Percentiles rank a stretch among this genome's conserved stretches.
These are phyloP conservation scores for Andrena bucephala DNA, from an alignment of 2,888 invertebrate species.

Conservation along the genomic window DNA sequence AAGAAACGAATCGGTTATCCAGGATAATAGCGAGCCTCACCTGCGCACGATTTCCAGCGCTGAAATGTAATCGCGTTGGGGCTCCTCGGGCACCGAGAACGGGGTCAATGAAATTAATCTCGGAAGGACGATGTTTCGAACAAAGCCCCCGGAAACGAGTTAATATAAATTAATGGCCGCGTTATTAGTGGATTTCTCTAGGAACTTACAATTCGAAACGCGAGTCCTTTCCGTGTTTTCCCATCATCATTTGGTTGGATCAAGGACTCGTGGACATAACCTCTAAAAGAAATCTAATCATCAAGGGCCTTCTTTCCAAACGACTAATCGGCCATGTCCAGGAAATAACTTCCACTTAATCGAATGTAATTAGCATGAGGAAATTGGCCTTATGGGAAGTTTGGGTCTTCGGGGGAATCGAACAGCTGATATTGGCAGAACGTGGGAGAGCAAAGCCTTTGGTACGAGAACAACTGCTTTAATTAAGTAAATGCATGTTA, in stretches of 20 bases:
- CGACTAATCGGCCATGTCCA: too few species aligned
- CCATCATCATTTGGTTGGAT: not conserved
- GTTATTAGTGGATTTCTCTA: slow-evolving; percentile 35
- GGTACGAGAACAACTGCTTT: too few species aligned
- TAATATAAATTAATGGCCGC: slow-evolving; percentile 41
- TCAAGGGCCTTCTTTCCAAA: too few species aligned
- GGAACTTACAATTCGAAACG: slow-evolving; percentile 22
- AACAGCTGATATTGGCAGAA: too few species aligned
- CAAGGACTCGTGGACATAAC: not conserved
- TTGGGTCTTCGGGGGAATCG: too few species aligned
- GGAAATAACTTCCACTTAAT: too few species aligned
- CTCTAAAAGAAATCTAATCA: too few species aligned
- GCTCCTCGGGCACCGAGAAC: not conserved
- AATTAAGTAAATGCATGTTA: too few species aligned
- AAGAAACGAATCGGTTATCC: not conserved
- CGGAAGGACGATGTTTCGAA: slow-evolving; percentile 15
- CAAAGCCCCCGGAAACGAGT: slow-evolving; percentile 31
- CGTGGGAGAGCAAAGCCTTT: too few species aligned
- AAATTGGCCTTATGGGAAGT: too few species aligned
- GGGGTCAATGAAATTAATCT: slow-evolving; percentile 43
- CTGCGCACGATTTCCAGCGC: not conserved
- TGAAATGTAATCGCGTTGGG: slow-evolving; percentile 10
- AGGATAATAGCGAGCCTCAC: slow-evolving; percentile 3
- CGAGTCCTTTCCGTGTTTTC: slow-evolving; percentile 6
- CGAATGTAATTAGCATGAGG: too few species aligned